phyloP scores from a whole-genome alignment of 2,113 vertebrate genomes.

The Puffinus mauretanicus region DNA sequence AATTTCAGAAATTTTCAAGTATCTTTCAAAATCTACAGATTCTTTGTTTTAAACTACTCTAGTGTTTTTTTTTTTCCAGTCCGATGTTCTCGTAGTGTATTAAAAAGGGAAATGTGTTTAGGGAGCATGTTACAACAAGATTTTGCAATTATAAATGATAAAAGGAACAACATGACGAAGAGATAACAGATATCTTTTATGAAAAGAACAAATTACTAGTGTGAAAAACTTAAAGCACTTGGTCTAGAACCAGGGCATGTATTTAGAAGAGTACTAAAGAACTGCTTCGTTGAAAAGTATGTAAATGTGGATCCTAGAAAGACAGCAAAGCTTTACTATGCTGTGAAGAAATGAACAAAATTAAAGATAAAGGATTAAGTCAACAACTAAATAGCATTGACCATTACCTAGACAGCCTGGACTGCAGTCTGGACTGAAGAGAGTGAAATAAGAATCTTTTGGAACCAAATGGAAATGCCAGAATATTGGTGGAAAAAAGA shows the following conservation, averaged over 20 bases:
- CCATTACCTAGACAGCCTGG: neutral
- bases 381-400: neutral
- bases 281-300: neutral
- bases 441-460: neutral
- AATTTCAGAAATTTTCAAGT: neutral
- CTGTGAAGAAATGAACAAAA: neutral
- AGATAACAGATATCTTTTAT: constrained; percentile 30
- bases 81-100: neutral
- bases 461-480: neutral
- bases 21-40: constrained; percentile 6
- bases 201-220: constrained; percentile 40
- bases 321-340: neutral
- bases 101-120: constrained; percentile 30
- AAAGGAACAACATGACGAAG: constrained; percentile 39
- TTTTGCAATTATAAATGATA: constrained; percentile 50
- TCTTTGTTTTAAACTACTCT: neutral
- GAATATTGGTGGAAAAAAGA: neutral
- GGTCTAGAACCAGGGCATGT: neutral
- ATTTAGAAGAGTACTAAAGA: neutral
- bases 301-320: neutral
- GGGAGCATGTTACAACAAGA: constrained; percentile 47
- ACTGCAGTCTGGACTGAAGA: neutral
- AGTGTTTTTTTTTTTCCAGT: neutral
- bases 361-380: neutral
- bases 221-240: constrained; percentile 21